These are phyloP conservation scores for Elephantulus edwardii DNA, from an alignment of 2,113 vertebrate species.

Conservation along the genomic window DNA sequence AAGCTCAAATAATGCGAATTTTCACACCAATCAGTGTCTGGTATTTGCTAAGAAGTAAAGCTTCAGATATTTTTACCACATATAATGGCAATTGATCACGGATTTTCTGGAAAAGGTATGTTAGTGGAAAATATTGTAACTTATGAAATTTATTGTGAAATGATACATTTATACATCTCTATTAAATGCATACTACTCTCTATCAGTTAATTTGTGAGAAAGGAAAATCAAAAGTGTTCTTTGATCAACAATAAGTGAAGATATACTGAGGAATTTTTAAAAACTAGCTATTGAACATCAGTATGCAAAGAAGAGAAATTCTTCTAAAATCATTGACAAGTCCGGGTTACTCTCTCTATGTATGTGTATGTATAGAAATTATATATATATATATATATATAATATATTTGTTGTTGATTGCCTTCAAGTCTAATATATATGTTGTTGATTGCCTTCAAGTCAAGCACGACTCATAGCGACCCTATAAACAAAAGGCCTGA, in stretches of 20 bases:
- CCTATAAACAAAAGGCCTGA: too few relatives aligned
- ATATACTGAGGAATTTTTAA: constrained; percentile 22
- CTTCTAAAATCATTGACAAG: neutral
- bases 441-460: too few relatives aligned
- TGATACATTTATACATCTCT: constrained; percentile 35
- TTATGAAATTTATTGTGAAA: constrained; percentile 44
- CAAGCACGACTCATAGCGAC: too few relatives aligned
- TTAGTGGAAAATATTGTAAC: neutral
- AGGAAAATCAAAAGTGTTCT: constrained; percentile 42
- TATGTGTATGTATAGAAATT: too few relatives aligned
- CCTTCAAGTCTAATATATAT: too few relatives aligned
- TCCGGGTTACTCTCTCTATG: neutral
- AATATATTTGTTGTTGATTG: too few relatives aligned
- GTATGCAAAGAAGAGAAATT: neutral
- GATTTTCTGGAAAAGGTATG: neutral
- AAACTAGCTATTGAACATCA: constrained; percentile 9
- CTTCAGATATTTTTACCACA: neutral
- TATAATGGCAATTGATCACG: constrained; percentile 7
- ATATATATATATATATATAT: too few relatives aligned
- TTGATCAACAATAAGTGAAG: constrained; percentile 7
- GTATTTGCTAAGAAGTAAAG: constrained; percentile 42
- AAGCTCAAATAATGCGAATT: neutral
- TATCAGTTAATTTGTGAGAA: neutral
- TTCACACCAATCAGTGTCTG: constrained; percentile 10
- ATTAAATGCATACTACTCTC: neutral